A percentile compares a stretch with the other conserved stretches of the same genome.
phyloP scores from a whole-genome alignment of 92 coral and sea anemone species.

The Chrysogorgia sp. region DNA sequence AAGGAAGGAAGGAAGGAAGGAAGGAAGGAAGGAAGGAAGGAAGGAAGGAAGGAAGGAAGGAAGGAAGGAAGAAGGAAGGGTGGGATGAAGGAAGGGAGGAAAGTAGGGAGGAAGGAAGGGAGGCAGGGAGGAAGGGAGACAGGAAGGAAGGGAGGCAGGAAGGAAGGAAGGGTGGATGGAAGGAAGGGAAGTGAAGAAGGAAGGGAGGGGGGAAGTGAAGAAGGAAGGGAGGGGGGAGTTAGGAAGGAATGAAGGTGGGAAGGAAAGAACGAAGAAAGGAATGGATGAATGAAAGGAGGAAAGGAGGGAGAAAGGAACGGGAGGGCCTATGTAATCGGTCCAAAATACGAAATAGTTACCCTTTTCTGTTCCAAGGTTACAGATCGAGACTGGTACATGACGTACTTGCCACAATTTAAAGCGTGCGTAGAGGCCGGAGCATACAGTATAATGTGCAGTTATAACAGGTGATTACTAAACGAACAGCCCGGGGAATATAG shows the following conservation, averaged over 20 bases:
- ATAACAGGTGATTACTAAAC: conserved; percentile 38
- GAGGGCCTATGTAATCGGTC: background rate
- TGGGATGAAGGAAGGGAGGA: conserved; percentile 3
- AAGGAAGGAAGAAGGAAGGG: too few species aligned
- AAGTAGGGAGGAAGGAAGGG: too few species aligned
- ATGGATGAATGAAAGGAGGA: too few species aligned
- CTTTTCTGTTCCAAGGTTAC: conserved; percentile 35
- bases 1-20: background rate
- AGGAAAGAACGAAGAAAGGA: too few species aligned
- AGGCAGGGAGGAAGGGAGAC: too few species aligned
- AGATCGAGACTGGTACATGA: conserved; percentile 60
- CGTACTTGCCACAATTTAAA: conserved; percentile 53
- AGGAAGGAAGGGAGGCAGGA: too few species aligned
- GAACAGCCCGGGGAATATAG: background rate
- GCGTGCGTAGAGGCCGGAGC: conserved; percentile 65
- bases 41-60: background rate
- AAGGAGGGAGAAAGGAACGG: too few species aligned
- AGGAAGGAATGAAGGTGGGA: too few species aligned
- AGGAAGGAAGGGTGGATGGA: background rate
- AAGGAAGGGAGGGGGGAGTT: background rate
- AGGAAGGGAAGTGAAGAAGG: too few species aligned
- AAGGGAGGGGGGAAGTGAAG: conserved; percentile 1
- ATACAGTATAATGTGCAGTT: conserved; percentile 63
- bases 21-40: background rate
- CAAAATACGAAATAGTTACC: background rate